Evolutionary conservation across 1,140 invertebrate species (phyloP).

Genomic region (Bombus affinis): DNA sequence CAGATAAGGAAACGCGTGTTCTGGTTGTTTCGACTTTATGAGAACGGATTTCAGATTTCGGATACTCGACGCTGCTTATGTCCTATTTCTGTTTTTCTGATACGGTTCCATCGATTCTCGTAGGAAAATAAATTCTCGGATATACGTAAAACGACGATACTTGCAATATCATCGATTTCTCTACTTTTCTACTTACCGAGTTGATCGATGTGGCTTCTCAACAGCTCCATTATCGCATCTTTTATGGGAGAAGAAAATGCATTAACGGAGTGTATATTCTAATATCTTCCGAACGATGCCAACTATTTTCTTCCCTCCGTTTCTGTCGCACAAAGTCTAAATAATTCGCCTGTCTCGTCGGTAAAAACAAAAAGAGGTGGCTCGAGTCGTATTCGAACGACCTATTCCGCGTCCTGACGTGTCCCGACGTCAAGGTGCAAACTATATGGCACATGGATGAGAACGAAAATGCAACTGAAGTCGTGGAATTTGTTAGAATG

Average conservation of each 20-base stretch:
- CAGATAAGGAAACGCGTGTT: neutral
- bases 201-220: too few species aligned
- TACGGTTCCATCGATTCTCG: too few species aligned
- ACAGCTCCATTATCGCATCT: too few species aligned
- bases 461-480: conserved; percentile 31
- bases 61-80: neutral
- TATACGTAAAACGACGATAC: too few species aligned
- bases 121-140: too few species aligned
- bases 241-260: too few species aligned
- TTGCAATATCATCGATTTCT: too few species aligned
- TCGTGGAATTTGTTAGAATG: neutral
- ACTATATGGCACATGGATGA: neutral
- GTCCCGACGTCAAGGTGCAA: neutral
- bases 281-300: neutral
- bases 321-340: neutral
- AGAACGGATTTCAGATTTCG: neutral
- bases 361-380: neutral
- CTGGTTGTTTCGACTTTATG: neutral
- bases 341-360: neutral
- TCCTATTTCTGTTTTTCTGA: neutral
- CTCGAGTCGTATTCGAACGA: neutral
- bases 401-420: neutral
- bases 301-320: too few species aligned
- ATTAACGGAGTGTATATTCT: neutral
- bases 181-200: too few species aligned